Conservation (phyloP, 2,113 vertebrate species). For the Pollimyrus isidori region DNA sequence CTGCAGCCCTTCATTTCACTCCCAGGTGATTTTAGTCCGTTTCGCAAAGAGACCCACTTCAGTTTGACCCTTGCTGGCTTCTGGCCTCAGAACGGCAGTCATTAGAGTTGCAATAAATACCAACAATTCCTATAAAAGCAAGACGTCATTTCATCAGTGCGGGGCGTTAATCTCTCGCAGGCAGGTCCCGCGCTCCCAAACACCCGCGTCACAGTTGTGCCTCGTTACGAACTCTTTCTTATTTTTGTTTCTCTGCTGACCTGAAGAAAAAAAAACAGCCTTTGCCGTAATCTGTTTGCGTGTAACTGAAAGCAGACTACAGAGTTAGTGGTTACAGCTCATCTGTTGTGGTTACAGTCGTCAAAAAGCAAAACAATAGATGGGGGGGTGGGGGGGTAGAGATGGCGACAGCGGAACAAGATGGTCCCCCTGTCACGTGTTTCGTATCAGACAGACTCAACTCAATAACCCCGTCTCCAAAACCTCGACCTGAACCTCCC, state of each 20-base stretch:
- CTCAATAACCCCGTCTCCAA: background rate
- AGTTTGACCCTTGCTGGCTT: background rate
- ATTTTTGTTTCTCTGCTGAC: background rate
- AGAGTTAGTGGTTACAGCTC: background rate
- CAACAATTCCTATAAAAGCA: background rate
- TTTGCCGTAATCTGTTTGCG: background rate
- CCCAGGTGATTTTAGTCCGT: background rate
- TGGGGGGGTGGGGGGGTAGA: background rate
- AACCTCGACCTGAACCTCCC: background rate
- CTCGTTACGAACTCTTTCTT: background rate
- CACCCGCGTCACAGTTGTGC: background rate
- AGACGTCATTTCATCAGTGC: background rate
- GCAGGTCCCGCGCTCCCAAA: background rate
- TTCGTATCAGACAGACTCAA: background rate
- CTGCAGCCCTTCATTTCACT: background rate
- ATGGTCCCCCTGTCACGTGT: background rate
- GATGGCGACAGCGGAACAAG: background rate
- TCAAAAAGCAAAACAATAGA: constrained; percentile 18
- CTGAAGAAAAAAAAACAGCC: background rate
- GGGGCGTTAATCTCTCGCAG: background rate
- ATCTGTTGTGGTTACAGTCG: constrained; percentile 24
- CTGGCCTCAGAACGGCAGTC: background rate
- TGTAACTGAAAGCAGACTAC: constrained; percentile 14
- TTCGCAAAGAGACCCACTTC: background rate
- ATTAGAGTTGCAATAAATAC: background rate